These are phyloP conservation scores for Alosa alosa DNA, from an alignment of 2,113 vertebrate species.

Conservation along the genomic window DNA sequence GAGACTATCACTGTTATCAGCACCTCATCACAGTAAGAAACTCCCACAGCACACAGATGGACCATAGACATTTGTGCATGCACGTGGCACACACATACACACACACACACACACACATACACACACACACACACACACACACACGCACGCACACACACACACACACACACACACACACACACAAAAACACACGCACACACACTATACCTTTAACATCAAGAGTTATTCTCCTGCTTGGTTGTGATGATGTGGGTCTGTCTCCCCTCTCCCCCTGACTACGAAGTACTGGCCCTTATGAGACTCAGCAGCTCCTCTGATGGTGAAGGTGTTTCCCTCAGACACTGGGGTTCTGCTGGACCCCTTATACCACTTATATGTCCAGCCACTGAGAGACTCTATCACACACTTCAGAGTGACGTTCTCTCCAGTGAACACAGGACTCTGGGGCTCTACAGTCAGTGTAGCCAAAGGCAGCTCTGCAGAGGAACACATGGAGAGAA, in stretches of 20 bases:
- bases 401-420: conserved; percentile 10
- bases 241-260: neutral
- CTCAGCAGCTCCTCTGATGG: neutral
- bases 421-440: conserved; percentile 22
- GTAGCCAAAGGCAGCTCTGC: conserved; percentile 17
- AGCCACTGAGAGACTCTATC: neutral
- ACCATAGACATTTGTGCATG: too few species aligned
- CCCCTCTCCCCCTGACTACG: conserved; percentile 15
- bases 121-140: too few species aligned
- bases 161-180: too few species aligned
- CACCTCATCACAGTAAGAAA: too few species aligned
- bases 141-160: neutral
- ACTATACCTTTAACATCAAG: neutral
- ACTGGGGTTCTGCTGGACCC: neutral
- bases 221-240: neutral
- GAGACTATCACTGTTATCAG: too few species aligned
- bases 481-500: neutral
- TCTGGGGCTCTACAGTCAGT: neutral
- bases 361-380: neutral
- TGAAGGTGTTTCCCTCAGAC: conserved; percentile 19
- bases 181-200: too few species aligned
- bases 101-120: too few species aligned
- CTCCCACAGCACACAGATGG: too few species aligned
- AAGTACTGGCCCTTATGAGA: neutral
- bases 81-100: too few species aligned